Evolutionary conservation across 2,888 invertebrate species (phyloP).

Genomic region (Empis livida): DNA sequence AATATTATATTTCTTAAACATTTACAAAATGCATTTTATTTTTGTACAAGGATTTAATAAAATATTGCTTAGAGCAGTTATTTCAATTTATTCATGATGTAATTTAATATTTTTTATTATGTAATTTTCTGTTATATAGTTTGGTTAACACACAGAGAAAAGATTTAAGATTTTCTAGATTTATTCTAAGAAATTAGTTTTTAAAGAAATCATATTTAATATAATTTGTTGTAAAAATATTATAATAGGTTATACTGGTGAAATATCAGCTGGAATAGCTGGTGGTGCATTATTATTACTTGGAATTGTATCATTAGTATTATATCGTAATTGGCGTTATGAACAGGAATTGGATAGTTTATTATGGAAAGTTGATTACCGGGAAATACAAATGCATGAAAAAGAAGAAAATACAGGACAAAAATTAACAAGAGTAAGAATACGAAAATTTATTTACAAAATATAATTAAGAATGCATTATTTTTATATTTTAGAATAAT

Average conservation of each 20-base stretch:
- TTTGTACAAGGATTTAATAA: no score
- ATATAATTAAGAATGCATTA: not conserved
- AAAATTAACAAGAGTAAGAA: constrained; percentile 28
- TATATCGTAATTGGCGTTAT: constrained; percentile 85
- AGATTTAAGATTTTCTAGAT: no score
- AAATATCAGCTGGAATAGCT: constrained; percentile 68
- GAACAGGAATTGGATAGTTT: constrained; percentile 87
- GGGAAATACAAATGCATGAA: constrained; percentile 67
- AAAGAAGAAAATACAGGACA: constrained; percentile 36
- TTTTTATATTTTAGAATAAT: constrained; percentile 32
- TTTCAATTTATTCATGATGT: no score
- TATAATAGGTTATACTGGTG: constrained; percentile 60
- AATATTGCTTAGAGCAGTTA: no score
- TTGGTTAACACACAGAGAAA: no score
- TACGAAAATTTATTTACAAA: not conserved
- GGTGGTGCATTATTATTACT: constrained; percentile 62
- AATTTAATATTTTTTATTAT: no score
- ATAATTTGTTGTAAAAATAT: not conserved
- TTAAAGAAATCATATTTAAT: no score
- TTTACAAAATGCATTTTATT: no score
- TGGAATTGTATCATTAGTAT: constrained; percentile 56
- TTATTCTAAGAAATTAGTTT: no score
- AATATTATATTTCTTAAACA: no score
- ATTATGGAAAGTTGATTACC: constrained; percentile 88
- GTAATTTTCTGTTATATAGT: no score